Evolutionary conservation across 1,140 invertebrate genomes (phyloP).

Genomic region (Caenorhabditis tropicalis): DNA sequence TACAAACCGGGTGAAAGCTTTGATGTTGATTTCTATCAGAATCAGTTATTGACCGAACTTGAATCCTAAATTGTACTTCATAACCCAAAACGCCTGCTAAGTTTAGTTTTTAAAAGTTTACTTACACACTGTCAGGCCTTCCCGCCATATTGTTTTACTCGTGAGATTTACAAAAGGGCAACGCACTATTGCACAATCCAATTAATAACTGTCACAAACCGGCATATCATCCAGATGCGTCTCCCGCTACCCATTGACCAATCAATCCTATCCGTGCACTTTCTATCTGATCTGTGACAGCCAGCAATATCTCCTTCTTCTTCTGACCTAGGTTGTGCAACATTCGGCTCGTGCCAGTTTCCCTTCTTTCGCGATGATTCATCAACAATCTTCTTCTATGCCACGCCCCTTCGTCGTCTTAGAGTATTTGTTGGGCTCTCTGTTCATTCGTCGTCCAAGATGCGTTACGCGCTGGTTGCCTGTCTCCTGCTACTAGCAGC

Average conservation of each 20-base stretch:
- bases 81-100: too few relatives aligned
- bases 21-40: too few relatives aligned
- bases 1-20: too few relatives aligned
- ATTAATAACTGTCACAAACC: background rate
- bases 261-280: background rate
- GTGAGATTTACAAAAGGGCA: background rate
- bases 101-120: too few relatives aligned
- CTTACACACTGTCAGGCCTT: background rate
- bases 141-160: too few relatives aligned
- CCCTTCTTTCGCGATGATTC: background rate
- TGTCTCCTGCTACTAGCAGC: constrained; percentile 35
- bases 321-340: background rate
- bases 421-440: background rate
- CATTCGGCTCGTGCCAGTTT: background rate
- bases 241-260: background rate
- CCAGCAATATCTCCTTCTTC: background rate
- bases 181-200: background rate
- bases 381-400: background rate
- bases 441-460: constrained; percentile 18
- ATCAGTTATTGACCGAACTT: too few relatives aligned
- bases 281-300: background rate
- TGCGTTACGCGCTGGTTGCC: constrained; percentile 26
- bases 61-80: too few relatives aligned
- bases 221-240: background rate
- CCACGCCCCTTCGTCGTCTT: background rate